Evolutionary conservation across 2,797 vertebrate genomes (phyloP), one percentile per base, ranked within the genome.

Genomic region (Podarcis lilfordi): DNA sequence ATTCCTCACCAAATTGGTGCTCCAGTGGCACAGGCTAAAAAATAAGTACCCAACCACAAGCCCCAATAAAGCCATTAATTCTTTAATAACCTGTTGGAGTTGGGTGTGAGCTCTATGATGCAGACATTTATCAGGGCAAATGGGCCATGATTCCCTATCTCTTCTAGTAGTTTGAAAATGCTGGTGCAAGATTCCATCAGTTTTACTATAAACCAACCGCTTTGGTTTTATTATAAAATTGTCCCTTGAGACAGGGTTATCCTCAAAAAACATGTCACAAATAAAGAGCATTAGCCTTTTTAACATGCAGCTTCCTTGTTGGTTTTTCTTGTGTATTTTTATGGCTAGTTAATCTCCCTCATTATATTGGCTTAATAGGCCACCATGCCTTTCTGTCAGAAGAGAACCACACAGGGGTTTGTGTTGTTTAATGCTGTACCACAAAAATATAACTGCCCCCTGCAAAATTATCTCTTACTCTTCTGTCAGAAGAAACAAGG

Each of bases 31-130:
- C 89, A n/a, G 64, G 7, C 50, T 77, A 77, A 93, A 78, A 1
- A 91, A 91, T 75, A 77, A 66, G 87, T 1, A 7, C 90, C 85
- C 35, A 90, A 64, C 35, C 43, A 59, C 35, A 59, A 35, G 35
- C 3, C 69, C 76, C 45, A 55, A 19, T 23, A 55, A 68, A 35
- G 32, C 40, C 66, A 37, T 82, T 92, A 59, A 79, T 87, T 68
- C 69, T 90, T 86, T 79, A 78, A 78, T 6, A 68, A n/a, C 64
- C 45, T 19, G 64, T 13, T 84, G 82, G 43, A 4, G 50, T 5
- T 71, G 17, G 29, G 68, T 84, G 29, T 55, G 5, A 72, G 19
- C 43, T 72, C 69, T 69, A 5, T 29, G 10, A 43, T 71, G 37
- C 66, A 55, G 68, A 13, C 61, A 29, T 29, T 66, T 43, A 35